Conservation (phyloP, 2,888 invertebrate genomes). For the Sinodicranocentrus sp. region DNA sequence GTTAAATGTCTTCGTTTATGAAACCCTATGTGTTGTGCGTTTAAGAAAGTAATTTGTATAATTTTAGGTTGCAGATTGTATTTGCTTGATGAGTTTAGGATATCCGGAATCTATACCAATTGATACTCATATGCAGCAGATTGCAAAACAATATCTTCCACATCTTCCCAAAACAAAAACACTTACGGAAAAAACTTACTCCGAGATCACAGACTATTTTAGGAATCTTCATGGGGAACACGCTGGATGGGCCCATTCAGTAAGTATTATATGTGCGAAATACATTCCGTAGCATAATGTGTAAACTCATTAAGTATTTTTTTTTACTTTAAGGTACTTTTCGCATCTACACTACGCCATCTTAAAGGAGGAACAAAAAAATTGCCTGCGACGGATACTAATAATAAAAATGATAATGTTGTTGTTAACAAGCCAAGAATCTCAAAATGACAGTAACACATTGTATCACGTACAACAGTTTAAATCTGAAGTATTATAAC, state of each 20-base stretch:
- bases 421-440: too few relatives aligned
- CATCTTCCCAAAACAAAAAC: constrained; percentile 86
- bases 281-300: too few relatives aligned
- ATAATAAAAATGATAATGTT: background rate
- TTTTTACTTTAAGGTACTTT: constrained; percentile 64
- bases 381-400: background rate
- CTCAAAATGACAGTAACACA: too few relatives aligned
- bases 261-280: constrained; percentile 80
- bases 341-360: constrained; percentile 72
- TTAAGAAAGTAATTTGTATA: too few relatives aligned
- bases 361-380: constrained; percentile 29
- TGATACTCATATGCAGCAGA: constrained; percentile 97
- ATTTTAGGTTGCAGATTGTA: constrained; percentile 98
- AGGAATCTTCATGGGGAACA: constrained; percentile 88
- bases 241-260: constrained; percentile 97
- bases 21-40: too few relatives aligned
- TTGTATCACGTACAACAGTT: too few relatives aligned
- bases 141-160: constrained; percentile 90
- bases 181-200: constrained; percentile 89
- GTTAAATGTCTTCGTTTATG: too few relatives aligned
- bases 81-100: constrained; percentile 96
- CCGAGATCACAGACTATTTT: constrained; percentile 91
- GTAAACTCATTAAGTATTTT: background rate
- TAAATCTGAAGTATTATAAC: too few relatives aligned
- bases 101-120: constrained; percentile 94